Evolutionary conservation across 1,140 invertebrate genomes (phyloP).

Genomic region (Mizuhopecten yessoensis): DNA sequence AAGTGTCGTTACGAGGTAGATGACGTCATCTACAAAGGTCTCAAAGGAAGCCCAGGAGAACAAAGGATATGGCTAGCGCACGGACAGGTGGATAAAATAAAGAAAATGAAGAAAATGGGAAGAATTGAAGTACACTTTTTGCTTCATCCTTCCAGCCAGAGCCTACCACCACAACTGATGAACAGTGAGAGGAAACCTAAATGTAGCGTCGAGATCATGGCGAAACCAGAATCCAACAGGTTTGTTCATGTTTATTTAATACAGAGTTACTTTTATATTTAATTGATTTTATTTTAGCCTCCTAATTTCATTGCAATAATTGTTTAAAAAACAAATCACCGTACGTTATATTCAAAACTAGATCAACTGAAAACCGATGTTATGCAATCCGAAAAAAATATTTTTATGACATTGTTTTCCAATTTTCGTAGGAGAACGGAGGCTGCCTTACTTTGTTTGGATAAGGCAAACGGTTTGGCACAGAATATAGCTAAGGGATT

Average conservation of each 20-base stretch:
- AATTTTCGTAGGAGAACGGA: constrained; percentile 54
- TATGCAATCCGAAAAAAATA: no score
- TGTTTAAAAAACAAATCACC: no score
- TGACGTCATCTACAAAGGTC: background rate
- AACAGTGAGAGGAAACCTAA: background rate
- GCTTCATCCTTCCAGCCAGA: constrained; percentile 49
- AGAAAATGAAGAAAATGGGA: constrained; percentile 45
- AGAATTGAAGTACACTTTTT: constrained; percentile 54
- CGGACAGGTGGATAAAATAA: constrained; percentile 49
- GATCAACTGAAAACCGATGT: no score
- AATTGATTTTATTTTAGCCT: no score
- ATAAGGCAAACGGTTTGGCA: constrained; percentile 50
- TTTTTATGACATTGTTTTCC: background rate
- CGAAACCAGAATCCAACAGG: constrained; percentile 57
- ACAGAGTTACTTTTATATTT: no score
- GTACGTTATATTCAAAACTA: no score
- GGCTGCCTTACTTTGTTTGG: constrained; percentile 37
- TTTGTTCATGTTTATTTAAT: no score
- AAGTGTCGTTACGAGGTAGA: constrained; percentile 9
- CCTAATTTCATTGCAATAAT: no score
- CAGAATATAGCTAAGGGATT: constrained; percentile 47
- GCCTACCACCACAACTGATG: background rate
- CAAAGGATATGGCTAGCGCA: constrained; percentile 50
- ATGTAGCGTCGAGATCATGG: constrained; percentile 57
- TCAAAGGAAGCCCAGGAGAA: constrained; percentile 31